These are phyloP conservation scores for Agonopterix arenella DNA, from an alignment of 2,888 invertebrate species.

Conservation along the genomic window DNA sequence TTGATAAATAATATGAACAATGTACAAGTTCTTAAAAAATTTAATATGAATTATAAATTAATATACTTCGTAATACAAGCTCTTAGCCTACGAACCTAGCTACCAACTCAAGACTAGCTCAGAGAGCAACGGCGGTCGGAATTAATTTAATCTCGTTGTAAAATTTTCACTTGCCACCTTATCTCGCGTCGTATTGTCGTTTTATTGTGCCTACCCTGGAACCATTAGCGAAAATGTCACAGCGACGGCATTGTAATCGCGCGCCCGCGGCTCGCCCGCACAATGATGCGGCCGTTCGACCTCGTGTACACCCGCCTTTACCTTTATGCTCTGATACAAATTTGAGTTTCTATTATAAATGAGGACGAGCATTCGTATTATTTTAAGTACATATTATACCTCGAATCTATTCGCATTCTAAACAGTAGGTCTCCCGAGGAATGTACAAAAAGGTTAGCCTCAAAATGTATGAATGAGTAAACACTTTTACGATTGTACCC, in stretches of 20 bases:
- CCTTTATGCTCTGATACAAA: conserved; percentile 70
- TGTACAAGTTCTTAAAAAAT: too few species aligned
- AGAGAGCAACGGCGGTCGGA: conserved; percentile 24
- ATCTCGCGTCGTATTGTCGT: conserved; percentile 73
- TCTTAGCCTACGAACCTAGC: conserved; percentile 10
- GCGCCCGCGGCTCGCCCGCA: conserved; percentile 60
- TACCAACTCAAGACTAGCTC: conserved; percentile 12
- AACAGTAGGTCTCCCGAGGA: not conserved
- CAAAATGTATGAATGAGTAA: conserved; percentile 49
- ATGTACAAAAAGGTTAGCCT: not conserved
- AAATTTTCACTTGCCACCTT: conserved; percentile 75
- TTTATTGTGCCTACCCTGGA: conserved; percentile 67
- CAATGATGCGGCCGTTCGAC: conserved; percentile 69
- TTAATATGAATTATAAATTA: too few species aligned
- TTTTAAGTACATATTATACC: conserved; percentile 36
- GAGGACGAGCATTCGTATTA: conserved; percentile 41
- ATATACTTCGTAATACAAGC: conserved; percentile 5
- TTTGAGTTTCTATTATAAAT: conserved; percentile 67
- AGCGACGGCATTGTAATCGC: conserved; percentile 69
- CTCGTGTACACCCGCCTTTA: conserved; percentile 56
- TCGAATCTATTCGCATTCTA: conserved; percentile 23
- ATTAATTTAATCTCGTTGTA: conserved; percentile 71
- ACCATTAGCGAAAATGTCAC: conserved; percentile 77
- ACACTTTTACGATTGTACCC: conserved; percentile 45
- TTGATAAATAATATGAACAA: too few species aligned